phyloP scores from a whole-genome alignment of 1,140 invertebrate genomes.

The Wiebesia pumilae region DNA sequence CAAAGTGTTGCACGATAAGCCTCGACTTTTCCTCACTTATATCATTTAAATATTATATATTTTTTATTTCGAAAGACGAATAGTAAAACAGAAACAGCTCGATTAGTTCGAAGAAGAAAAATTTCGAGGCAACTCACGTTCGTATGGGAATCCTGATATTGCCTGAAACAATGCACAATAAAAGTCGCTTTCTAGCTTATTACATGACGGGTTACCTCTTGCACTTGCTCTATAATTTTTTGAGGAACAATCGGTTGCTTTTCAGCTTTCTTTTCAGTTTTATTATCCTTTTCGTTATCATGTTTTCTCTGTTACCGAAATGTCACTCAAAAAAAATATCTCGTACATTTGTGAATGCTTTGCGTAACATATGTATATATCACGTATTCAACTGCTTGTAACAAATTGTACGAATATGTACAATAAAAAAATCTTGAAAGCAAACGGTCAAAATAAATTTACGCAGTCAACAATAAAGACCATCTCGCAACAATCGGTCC shows the following conservation, averaged over 20 bases:
- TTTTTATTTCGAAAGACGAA: conserved; percentile 42
- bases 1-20: conserved; percentile 8
- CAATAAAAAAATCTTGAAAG: conserved; percentile 52
- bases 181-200: conserved; percentile 48
- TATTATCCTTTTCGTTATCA: neutral
- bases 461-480: conserved; percentile 53
- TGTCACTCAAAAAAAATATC: conserved; percentile 44
- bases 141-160: conserved; percentile 40
- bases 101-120: conserved; percentile 39
- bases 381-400: conserved; percentile 36
- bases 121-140: conserved; percentile 36
- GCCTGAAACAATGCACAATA: conserved; percentile 43
- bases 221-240: conserved; percentile 40
- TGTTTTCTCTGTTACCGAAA: conserved; percentile 44
- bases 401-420: conserved; percentile 57
- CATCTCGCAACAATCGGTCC: conserved; percentile 44
- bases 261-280: neutral
- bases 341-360: conserved; percentile 32
- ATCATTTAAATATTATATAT: conserved; percentile 41
- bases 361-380: conserved; percentile 24
- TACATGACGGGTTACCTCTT: conserved; percentile 53
- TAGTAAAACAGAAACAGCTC: conserved; percentile 45
- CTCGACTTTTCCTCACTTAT: conserved; percentile 34
- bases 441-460: conserved; percentile 52
- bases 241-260: conserved; percentile 33